These are phyloP conservation scores for Drosophila tsacasi DNA, from an alignment of 1,140 invertebrate genomes.

Conservation along the genomic window DNA sequence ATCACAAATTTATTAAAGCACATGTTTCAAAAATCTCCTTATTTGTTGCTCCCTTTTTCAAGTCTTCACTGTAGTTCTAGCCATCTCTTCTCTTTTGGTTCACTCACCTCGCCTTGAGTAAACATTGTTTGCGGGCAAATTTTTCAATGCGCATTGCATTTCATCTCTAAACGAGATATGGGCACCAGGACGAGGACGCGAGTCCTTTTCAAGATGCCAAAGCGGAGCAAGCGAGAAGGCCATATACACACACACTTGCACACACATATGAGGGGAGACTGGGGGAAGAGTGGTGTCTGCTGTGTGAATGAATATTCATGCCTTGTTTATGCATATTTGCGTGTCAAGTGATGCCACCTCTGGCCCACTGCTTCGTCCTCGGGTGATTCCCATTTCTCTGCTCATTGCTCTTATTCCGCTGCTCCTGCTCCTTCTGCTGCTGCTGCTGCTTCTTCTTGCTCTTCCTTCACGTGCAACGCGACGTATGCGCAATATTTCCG, in stretches of 20 bases:
- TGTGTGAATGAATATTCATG: slow-evolving; percentile 80
- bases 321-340: slow-evolving; percentile 84
- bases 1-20: no score
- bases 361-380: slow-evolving; percentile 21
- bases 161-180: slow-evolving; percentile 84
- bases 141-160: slow-evolving; percentile 84
- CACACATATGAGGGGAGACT: slow-evolving; percentile 1
- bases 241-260: background rate
- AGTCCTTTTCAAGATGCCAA: slow-evolving; percentile 66
- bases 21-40: background rate
- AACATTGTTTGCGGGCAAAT: slow-evolving; percentile 65
- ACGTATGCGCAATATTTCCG: slow-evolving; percentile 70
- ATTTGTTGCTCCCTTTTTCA: background rate
- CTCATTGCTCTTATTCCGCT: slow-evolving; percentile 41
- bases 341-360: slow-evolving; percentile 76
- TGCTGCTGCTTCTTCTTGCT: no score
- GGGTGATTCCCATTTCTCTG: slow-evolving; percentile 38
- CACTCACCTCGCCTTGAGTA: slow-evolving; percentile 57
- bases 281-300: slow-evolving; percentile 46
- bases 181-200: slow-evolving; percentile 44
- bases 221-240: slow-evolving; percentile 12
- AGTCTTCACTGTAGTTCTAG: slow-evolving; percentile 26
- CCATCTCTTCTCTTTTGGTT: slow-evolving; percentile 46
- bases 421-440: background rate
- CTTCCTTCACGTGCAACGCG: slow-evolving; percentile 50